phyloP scores from a whole-genome alignment of 2,888 invertebrate species.

The Ptychoptera contaminata region DNA sequence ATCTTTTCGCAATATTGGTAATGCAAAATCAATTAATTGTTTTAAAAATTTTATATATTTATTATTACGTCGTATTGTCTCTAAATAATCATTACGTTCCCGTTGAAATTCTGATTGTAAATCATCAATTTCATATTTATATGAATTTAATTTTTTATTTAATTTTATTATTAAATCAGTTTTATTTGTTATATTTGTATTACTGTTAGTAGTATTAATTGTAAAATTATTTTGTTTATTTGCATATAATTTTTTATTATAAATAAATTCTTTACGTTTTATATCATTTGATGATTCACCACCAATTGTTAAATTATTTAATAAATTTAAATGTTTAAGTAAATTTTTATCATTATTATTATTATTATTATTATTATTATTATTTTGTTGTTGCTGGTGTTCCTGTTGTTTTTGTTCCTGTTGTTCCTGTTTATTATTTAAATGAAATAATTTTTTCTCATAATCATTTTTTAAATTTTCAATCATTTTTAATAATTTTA shows the following conservation, averaged over 20 bases:
- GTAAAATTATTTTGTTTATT: slow-evolving; percentile 37
- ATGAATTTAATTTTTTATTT: background rate
- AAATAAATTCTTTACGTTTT: slow-evolving; percentile 50
- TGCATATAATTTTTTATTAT: slow-evolving; percentile 49
- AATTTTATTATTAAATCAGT: background rate
- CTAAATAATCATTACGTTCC: slow-evolving; percentile 68
- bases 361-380: background rate
- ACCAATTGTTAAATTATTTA: slow-evolving; percentile 63
- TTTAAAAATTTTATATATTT: slow-evolving; percentile 49
- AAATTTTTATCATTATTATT: slow-evolving; percentile 2
- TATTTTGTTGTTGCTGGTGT: slow-evolving; percentile 3
- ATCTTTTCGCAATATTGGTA: slow-evolving; percentile 51
- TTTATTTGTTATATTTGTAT: background rate
- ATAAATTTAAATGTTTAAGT: slow-evolving; percentile 35
- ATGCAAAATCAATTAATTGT: slow-evolving; percentile 47
- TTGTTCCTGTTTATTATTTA: slow-evolving; percentile 8
- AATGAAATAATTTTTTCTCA: slow-evolving; percentile 15
- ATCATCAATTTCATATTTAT: slow-evolving; percentile 54
- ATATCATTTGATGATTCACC: slow-evolving; percentile 60
- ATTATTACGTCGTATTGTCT: slow-evolving; percentile 61
- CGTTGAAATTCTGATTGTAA: slow-evolving; percentile 67
- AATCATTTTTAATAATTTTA: slow-evolving; percentile 17
- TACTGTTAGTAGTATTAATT: slow-evolving; percentile 3
- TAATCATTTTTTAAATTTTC: slow-evolving; percentile 15
- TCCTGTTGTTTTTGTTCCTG: slow-evolving; percentile 1